A percentile compares a stretch with the other conserved stretches of the same genome.
Conservation (phyloP, 2,113 vertebrate genomes). For the Anoplopoma fimbria region DNA sequence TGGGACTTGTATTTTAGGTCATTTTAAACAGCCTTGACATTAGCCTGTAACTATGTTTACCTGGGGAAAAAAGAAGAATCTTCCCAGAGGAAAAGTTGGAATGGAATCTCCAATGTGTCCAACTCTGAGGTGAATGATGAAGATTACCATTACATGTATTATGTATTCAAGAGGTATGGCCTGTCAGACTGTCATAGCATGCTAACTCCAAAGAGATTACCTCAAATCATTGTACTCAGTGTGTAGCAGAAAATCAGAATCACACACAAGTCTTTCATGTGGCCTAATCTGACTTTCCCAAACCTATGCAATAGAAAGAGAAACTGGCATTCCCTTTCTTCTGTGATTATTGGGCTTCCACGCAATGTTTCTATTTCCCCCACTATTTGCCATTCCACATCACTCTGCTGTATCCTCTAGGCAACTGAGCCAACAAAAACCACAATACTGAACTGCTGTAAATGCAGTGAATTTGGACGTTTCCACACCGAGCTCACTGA, state of each 20-base stretch:
- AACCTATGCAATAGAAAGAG: conserved; percentile 27
- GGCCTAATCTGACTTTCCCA: conserved; percentile 27
- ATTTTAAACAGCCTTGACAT: conserved; percentile 22
- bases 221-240: conserved; percentile 1
- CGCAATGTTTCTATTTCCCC: conserved; percentile 5
- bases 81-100: background rate
- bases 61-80: background rate
- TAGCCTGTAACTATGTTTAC: background rate
- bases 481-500: background rate
- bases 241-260: conserved; percentile 2
- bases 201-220: background rate
- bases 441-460: conserved; percentile 11
- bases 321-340: conserved; percentile 25
- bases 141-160: background rate
- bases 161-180: background rate
- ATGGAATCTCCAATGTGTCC: background rate
- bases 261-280: background rate
- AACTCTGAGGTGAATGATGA: background rate
- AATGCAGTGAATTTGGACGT: conserved; percentile 17
- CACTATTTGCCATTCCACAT: conserved; percentile 5
- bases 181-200: conserved; percentile 5
- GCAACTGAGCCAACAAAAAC: conserved; percentile 14
- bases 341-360: conserved; percentile 13
- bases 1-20: conserved; percentile 24
- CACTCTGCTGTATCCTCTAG: conserved; percentile 29